phyloP scores from a whole-genome alignment of 2,888 invertebrate species.

The Osedax fenrisi region DNA sequence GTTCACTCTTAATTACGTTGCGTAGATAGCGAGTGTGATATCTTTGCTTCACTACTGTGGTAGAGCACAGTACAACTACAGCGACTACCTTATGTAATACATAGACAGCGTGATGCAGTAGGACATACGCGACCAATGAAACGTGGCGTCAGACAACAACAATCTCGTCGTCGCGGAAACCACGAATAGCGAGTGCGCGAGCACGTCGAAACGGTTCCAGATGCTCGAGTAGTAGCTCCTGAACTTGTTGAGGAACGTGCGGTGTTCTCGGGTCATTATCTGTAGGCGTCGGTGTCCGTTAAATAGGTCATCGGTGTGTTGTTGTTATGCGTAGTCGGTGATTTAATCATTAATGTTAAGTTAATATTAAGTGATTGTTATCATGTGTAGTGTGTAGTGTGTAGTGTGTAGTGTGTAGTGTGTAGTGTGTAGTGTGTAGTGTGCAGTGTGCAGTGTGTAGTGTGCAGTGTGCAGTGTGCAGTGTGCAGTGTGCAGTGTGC shows the following conservation, averaged over 20 bases:
- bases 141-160: conserved; percentile 36
- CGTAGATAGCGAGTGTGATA: no score
- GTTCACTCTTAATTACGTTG: no score
- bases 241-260: conserved; percentile 41
- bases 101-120: conserved; percentile 46
- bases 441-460: neutral
- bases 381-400: no score
- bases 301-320: no score
- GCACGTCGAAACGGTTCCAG: conserved; percentile 48
- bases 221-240: conserved; percentile 42
- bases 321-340: no score
- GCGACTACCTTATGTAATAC: conserved; percentile 37
- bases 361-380: no score
- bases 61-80: no score
- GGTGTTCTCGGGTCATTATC: conserved; percentile 42
- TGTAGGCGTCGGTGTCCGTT: no score
- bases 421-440: neutral
- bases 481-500: neutral
- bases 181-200: conserved; percentile 43
- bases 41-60: no score
- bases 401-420: no score
- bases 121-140: conserved; percentile 42
- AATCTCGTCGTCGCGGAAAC: conserved; percentile 43
- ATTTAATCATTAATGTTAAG: no score
- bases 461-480: neutral